These are phyloP conservation scores for Drosophila imparisetae DNA, from an alignment of 2,888 invertebrate genomes.

Conservation along the genomic window DNA sequence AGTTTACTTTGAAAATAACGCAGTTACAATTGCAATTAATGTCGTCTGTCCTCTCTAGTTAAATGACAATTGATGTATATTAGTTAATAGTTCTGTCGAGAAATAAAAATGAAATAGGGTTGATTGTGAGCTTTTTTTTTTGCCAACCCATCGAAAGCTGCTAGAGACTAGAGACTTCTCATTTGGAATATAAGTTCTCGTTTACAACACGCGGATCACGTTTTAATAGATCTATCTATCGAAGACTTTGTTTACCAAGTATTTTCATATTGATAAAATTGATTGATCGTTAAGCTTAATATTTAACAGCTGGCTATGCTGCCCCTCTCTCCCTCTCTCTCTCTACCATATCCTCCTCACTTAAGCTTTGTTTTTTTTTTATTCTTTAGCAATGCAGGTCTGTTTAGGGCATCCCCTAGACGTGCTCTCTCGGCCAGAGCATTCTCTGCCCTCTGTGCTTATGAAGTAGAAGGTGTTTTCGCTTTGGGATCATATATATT, in stretches of 20 bases:
- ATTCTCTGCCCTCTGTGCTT: not conserved
- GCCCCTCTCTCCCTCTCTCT: not conserved
- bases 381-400: not conserved
- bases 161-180: too few relatives aligned
- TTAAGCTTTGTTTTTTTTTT: not conserved
- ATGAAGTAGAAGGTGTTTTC: not conserved
- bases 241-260: not conserved
- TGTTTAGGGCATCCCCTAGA: not conserved
- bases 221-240: too few relatives aligned
- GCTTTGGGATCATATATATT: not conserved
- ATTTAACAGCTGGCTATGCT: not conserved
- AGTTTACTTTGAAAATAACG: conserved; percentile 40
- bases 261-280: not conserved
- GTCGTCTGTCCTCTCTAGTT: not conserved
- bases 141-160: not conserved
- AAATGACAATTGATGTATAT: not conserved
- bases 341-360: not conserved
- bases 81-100: not conserved
- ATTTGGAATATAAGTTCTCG: not conserved
- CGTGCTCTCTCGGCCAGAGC: not conserved
- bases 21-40: conserved; percentile 14
- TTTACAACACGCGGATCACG: not conserved
- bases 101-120: not conserved
- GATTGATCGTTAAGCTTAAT: not conserved
- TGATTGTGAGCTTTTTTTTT: not conserved